Evolutionary conservation across 2,113 vertebrate genomes (phyloP), one percentile per base, ranked within the genome.

Genomic region (Macrotis lagotis): DNA sequence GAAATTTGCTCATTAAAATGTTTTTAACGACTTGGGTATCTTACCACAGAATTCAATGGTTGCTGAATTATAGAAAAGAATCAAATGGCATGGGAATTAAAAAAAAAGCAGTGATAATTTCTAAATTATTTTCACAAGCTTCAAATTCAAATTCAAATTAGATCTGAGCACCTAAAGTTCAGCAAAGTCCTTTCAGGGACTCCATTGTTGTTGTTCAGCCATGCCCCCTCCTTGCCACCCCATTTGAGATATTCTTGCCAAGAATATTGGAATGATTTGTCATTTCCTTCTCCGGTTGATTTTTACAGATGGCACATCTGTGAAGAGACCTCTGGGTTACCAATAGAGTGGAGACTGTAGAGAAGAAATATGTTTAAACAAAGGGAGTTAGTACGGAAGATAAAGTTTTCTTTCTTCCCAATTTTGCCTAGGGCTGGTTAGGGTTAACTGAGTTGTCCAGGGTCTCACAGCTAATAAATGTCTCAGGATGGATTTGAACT

Each of bases 21-120:
- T 55, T 94, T 49, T 94, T 55, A 91, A 55, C 53, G 74, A 90
- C 2, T 94, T 94, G 14, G 89, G 89, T 48, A 95, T 96, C 94
- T 94, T 7, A 92, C 1, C 91, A 28, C 47, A 94, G 4, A 96
- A 92, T 93, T 51, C 37, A n/a, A 89, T 83, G n/a, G n/a, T 74
- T 88, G 49, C 0, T 96, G 88, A 96, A 96, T 89, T 51, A 90
- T 0, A 49, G 89, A 74, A 93, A 95, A 51, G 53, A 97, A 88
- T 10, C 0, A 0, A 92, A 94, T 88, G 92, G 2, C 26, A 93
- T 0, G 14, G 95, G 47, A 5, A 88, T 88, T n/a, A n/a, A n/a
- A 26, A 59, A 25, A 92, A 48, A 91, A 26, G 59, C 19, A 97
- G 51, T 88, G 93, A 92, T 10, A 91, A 93, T 93, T 19, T 19